These are phyloP conservation scores for Turnix velox DNA, from an alignment of 2,113 vertebrate species.

Conservation along the genomic window DNA sequence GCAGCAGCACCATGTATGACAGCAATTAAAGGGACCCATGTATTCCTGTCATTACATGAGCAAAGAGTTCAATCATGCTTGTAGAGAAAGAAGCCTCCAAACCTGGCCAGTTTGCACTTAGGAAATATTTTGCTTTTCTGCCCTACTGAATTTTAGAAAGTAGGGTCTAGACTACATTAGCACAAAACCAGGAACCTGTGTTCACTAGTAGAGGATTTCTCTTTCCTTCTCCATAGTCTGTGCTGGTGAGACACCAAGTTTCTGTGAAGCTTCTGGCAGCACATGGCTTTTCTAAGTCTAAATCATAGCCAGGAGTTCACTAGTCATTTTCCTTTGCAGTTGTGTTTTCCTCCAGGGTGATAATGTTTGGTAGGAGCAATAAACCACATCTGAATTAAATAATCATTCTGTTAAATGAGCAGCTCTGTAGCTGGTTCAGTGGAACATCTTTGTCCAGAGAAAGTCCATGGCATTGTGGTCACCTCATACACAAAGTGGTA, in stretches of 20 bases:
- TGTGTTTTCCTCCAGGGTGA: not conserved
- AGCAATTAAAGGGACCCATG: not conserved
- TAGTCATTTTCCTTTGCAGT: not conserved
- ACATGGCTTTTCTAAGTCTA: not conserved
- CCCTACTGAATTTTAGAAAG: not conserved
- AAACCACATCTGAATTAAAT: not conserved
- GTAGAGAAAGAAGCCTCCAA: not conserved
- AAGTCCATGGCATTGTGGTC: not conserved
- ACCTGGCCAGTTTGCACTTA: not conserved
- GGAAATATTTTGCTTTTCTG: not conserved
- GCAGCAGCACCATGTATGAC: not conserved
- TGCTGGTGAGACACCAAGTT: not conserved
- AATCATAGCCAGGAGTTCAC: not conserved
- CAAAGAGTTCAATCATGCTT: not conserved
- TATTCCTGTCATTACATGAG: fast-evolving
- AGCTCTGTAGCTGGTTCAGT: not conserved
- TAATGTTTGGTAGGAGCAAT: not conserved
- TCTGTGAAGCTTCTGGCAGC: not conserved
- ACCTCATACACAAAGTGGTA: not conserved
- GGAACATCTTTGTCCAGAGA: not conserved
- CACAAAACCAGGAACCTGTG: not conserved
- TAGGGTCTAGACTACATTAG: not conserved
- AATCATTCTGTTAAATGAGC: not conserved
- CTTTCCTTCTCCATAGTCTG: not conserved
- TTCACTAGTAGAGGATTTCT: not conserved